Evolutionary conservation across 2,888 invertebrate genomes (phyloP).

Genomic region (Physocephala rufipes): DNA sequence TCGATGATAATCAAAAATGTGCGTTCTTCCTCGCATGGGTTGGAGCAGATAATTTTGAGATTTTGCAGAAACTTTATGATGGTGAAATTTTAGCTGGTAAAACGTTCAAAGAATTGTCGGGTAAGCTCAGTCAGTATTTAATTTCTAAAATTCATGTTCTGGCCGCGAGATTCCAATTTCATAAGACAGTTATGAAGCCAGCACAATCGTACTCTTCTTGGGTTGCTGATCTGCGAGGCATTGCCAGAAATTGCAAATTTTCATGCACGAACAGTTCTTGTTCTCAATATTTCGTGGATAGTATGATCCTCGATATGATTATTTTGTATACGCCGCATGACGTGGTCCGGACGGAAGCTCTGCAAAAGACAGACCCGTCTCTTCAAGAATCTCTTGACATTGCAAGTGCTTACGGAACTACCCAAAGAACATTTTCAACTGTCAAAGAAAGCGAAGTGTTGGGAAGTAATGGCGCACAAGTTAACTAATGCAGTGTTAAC

Average conservation of each 20-base stretch:
- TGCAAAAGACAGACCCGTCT: constrained; percentile 19
- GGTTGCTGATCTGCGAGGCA: not conserved
- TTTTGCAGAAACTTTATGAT: not conserved
- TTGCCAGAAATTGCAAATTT: constrained; percentile 6
- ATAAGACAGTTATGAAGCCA: not conserved
- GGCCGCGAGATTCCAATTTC: not conserved
- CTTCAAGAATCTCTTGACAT: constrained; percentile 20
- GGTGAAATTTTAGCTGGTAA: not conserved
- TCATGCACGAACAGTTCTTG: constrained; percentile 17
- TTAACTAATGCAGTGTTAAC: too few relatives aligned
- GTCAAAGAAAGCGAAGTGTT: too few relatives aligned
- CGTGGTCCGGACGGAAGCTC: constrained; percentile 9
- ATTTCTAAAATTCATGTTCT: not conserved
- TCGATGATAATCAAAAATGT: not conserved
- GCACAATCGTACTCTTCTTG: not conserved
- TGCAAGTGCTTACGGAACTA: constrained; percentile 11
- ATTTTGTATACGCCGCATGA: constrained; percentile 32
- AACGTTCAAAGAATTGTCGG: not conserved
- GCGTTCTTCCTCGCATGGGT: not conserved
- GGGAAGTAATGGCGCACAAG: too few relatives aligned
- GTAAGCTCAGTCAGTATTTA: not conserved
- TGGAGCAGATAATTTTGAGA: not conserved
- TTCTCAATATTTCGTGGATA: constrained; percentile 21
- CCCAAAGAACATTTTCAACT: not conserved
- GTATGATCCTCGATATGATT: constrained; percentile 27